Evolutionary conservation across 2,797 vertebrate genomes (phyloP), one percentile per base, ranked within the genome.

Genomic region (Lutjanus campechanus): DNA sequence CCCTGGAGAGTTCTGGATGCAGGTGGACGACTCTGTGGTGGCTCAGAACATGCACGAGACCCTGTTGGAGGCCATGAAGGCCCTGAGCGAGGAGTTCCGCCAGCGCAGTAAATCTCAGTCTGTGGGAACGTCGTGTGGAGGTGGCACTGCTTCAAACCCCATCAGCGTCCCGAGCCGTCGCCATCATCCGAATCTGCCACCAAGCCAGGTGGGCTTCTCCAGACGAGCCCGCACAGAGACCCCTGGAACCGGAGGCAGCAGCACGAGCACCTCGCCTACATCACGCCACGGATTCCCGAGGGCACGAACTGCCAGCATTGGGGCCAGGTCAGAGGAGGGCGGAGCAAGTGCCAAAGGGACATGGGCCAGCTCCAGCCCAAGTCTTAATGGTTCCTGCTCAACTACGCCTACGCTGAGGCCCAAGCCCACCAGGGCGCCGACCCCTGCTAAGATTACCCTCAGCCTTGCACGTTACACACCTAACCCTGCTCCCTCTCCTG

Each of bases 11-110:
- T 95, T 96, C 88, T 96, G 96, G 96, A 97, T 96, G 95, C 96
- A 96, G 85, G 96, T 96, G 77, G 95, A 96, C 8, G 95, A 96
- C 92, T 95, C 95, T 0, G 95, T 95, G 77, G 96, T 97, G 64
- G 97, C 97, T 7, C 97, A 97, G 93, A 95, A 97, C 93, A 97
- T 97, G 97, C 97, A 97, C 0, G 97, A 97, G 89, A 97, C 97
- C 71, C 93, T 97, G 74, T 89, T 97, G 84, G 97, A 97, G 84
- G 96, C 97, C 84, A 97, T 97, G 97, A 97, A 96, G 86, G 96
- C 97, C 15, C 85, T 97, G 10, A 97, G 96, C n/a, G 96, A 97
- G 77, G 97, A 97, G 89, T 96, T 97, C 67, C 95, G 97, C 19
- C 94, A 96, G 68, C 94, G 96, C 25, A 95, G 95, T 80, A 97